Conservation (phyloP, 2,888 invertebrate genomes). For the Plagiodera versicolora region DNA sequence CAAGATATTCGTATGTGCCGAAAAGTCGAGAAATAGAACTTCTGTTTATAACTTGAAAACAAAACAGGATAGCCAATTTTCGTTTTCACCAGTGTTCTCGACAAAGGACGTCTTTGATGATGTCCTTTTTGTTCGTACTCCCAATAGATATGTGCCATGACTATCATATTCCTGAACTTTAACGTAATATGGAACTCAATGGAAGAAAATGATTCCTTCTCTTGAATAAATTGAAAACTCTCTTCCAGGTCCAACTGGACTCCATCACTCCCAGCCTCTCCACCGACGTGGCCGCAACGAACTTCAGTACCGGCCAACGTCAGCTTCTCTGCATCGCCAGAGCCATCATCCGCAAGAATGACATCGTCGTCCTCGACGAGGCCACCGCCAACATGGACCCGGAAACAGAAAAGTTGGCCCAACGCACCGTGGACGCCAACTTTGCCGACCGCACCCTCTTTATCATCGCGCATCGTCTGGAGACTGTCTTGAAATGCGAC, state of each 20-base stretch:
- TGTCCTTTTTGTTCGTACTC: no score
- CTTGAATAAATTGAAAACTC: no score
- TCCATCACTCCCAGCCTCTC: constrained; percentile 47
- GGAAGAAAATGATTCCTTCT: no score
- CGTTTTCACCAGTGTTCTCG: no score
- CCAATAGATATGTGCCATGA: no score
- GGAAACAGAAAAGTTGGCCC: constrained; percentile 59
- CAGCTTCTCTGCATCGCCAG: constrained; percentile 62
- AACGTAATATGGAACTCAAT: no score
- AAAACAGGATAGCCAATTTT: no score
- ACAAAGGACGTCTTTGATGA: no score
- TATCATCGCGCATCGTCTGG: constrained; percentile 52
- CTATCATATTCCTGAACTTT: no score
- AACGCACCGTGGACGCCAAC: constrained; percentile 58
- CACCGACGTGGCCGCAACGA: constrained; percentile 32
- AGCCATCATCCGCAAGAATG: constrained; percentile 58
- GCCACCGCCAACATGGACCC: constrained; percentile 62
- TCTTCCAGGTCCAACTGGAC: constrained; percentile 45
- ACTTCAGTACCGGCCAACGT: constrained; percentile 54
- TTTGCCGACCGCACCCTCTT: constrained; percentile 60
- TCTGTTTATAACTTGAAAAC: no score
- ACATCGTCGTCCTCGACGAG: constrained; percentile 60
- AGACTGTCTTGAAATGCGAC: constrained; percentile 63
- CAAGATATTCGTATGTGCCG: no score
- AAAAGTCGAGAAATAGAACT: no score